Conservation (phyloP, 2,888 invertebrate species). For the Dusona sp. region DNA sequence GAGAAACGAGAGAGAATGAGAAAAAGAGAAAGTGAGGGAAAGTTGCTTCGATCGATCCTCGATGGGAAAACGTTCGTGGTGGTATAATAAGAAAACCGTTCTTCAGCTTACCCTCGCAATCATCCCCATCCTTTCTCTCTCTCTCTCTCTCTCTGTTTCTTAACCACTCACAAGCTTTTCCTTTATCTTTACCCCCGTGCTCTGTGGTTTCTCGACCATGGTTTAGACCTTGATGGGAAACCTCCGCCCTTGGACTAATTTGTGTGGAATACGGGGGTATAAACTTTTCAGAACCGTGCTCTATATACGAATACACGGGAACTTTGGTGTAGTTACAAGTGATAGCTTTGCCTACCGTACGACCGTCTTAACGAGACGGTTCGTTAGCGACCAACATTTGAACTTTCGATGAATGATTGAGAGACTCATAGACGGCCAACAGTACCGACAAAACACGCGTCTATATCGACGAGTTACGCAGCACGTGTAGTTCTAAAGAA, state of each 20-base stretch:
- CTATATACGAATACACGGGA: constrained; percentile 5
- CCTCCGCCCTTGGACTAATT: constrained; percentile 65
- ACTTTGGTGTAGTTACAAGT: neutral
- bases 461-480: constrained; percentile 5
- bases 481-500: neutral
- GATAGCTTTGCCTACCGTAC: neutral
- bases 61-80: constrained; percentile 41
- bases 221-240: constrained; percentile 35
- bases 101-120: constrained; percentile 22
- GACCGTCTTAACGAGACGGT: constrained; percentile 53
- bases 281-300: neutral
- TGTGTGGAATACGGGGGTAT: constrained; percentile 34
- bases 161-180: constrained; percentile 11
- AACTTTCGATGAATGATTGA: constrained; percentile 45
- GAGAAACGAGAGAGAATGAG: constrained; percentile 35
- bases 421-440: constrained; percentile 1
- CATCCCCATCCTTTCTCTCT: constrained; percentile 8
- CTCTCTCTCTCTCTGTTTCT: neutral
- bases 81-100: constrained; percentile 46
- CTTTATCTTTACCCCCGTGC: neutral
- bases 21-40: constrained; percentile 52
- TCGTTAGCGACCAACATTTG: constrained; percentile 58
- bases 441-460: neutral
- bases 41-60: constrained; percentile 49
- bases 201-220: constrained; percentile 35